phyloP scores from a whole-genome alignment of 1,140 invertebrate species.

The Metaphire vulgaris region DNA sequence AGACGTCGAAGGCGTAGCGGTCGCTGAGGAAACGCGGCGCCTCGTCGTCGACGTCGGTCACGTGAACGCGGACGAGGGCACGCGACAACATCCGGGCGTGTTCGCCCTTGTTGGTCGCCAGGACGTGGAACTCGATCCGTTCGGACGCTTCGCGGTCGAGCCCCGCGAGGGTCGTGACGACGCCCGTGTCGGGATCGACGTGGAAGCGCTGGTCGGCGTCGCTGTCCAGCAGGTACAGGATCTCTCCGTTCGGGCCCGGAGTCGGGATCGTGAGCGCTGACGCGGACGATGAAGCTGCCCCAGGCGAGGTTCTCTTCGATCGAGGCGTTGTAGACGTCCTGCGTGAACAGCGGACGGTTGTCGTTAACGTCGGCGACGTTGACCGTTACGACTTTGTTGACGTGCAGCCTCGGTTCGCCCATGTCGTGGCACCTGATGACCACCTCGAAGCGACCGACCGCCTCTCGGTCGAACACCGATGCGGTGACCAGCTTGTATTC shows the following conservation, averaged over 20 bases:
- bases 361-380: constrained; percentile 17
- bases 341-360: constrained; percentile 19
- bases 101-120: not conserved
- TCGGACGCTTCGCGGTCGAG: constrained; percentile 67
- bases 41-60: constrained; percentile 24
- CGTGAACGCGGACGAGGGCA: not conserved
- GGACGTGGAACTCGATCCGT: constrained; percentile 9
- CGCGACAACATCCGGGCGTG: not conserved
- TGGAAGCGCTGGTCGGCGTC: constrained; percentile 56
- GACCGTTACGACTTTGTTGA: constrained; percentile 7
- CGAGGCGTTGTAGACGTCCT: constrained; percentile 1
- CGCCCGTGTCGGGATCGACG: constrained; percentile 77
- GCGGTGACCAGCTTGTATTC: constrained; percentile 19
- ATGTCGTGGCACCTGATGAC: constrained; percentile 18
- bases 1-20: constrained; percentile 22
- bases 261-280: constrained; percentile 22
- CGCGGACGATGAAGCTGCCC: constrained; percentile 21
- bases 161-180: constrained; percentile 71
- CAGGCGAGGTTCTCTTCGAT: constrained; percentile 16
- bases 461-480: not conserved
- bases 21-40: constrained; percentile 10
- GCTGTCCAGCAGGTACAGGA: constrained; percentile 16
- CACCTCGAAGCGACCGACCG: not conserved
- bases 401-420: constrained; percentile 1
- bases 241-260: constrained; percentile 16